Evolutionary conservation across 1,140 invertebrate genomes (phyloP), one percentile per base, ranked within the genome.

Genomic region (Mya arenaria): DNA sequence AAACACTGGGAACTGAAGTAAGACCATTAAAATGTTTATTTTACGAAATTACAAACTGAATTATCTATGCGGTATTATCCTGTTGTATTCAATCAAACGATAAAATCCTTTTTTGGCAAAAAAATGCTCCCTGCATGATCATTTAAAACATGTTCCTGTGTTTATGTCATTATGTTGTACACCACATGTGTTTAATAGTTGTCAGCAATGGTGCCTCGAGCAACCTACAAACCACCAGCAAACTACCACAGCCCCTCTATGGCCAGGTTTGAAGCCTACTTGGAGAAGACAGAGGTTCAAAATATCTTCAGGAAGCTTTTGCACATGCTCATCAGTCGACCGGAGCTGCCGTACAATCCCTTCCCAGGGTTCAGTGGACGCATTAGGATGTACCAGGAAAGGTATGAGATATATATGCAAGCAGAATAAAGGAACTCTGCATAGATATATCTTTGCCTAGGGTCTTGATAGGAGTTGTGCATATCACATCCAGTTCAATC

Each of bases 281-380:
- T 83, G 30, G 66, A 83, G 25, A 65, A 79, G 23, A 83, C 82
- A 37, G 62, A 83, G 28, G 82, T 83, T 4, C 66, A 83, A 28
- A 41, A 28, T 36, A 65, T 72, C 28, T 78, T 83, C 34, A 36
- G 74, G 25, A 63, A 39, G 30, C 74, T 83, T 23, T 36, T 83
- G 23, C 60, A 83, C 23, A 58, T 78, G 8, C 23, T 83, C 10
- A 36, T 83, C 0, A 83, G 69, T 37, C n/a, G 74, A 25, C 66
- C 66, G 8, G 75, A 72, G 34, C 37, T 83, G 10, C 82, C 82
- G 8, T 83, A 83, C 32, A 83, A 83, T 32, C 82, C 82, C 23
- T 83, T 78, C 30, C 82, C 82, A 30, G 82, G 82, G 23, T 78
- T 83, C 37, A 39, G 58, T 52, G 68, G 39, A 19, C 58, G 78